Conservation (phyloP, 2,113 vertebrate species). For the Cinclus cinclus region DNA sequence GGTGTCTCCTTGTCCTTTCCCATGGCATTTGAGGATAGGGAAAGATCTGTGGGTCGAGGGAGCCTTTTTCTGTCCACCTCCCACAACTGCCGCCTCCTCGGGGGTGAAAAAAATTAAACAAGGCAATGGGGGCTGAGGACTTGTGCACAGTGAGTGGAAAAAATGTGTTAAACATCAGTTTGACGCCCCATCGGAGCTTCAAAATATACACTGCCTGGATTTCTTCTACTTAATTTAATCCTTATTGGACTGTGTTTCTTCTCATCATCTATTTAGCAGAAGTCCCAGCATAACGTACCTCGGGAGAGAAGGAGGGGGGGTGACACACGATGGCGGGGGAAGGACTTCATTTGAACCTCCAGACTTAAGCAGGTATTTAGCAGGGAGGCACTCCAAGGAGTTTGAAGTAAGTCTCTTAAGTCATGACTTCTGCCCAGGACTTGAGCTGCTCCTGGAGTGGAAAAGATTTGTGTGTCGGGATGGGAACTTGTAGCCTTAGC, state of each 20-base stretch:
- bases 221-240: conserved; percentile 79
- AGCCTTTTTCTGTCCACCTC: not conserved
- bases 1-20: not conserved
- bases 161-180: conserved; percentile 74
- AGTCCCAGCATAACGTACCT: conserved; percentile 14
- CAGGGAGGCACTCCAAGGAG: not conserved
- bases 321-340: not conserved
- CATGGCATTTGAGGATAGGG: too few species aligned
- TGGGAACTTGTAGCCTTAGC: conserved; percentile 71
- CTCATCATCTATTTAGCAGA: conserved; percentile 45
- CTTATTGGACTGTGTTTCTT: conserved; percentile 55
- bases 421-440: not conserved
- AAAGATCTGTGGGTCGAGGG: not conserved
- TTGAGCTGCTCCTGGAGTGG: not conserved
- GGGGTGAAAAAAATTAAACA: not conserved
- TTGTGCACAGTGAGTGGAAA: conserved; percentile 72
- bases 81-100: not conserved
- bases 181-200: conserved; percentile 67
- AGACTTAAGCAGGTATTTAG: conserved; percentile 13
- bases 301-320: not conserved
- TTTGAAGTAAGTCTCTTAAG: conserved; percentile 5
- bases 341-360: not conserved
- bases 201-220: conserved; percentile 61
- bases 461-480: conserved; percentile 50
- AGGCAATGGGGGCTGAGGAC: not conserved